Base-by-base conservation (phyloP, 2,113 vertebrate species). In the Zosterops japonicus region DNA sequence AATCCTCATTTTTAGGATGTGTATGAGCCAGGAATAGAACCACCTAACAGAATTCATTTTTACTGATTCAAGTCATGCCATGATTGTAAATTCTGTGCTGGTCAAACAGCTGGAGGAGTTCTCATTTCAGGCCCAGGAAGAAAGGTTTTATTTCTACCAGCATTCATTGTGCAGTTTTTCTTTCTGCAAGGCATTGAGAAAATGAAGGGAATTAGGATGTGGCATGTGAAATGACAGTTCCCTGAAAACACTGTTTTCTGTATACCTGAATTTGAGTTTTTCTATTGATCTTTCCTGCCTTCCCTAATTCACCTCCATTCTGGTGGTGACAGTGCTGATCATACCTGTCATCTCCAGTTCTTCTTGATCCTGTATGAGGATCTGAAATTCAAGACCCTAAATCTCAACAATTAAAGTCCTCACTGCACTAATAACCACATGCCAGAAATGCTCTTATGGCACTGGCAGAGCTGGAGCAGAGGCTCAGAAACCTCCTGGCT, bases 151-250 rank as follows among this genome's bases (percentile, higher is more conserved):
- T 88, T 87, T 87, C 67, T 67, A 83, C 46, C 75, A 88, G 59
- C 68, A 67, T 39, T 94, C 70, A 63, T 33, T 77, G 64, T 46
- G 35, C 14, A 87, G 68, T 75, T 93, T 87, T 86, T 87, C 87
- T 53, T 95, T 87, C 93, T 74, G 75, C 83, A 93, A 91, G 49
- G 82, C 70, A 36, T 17, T 47, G 77, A 90, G 69, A 94, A 94
- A 96, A 94, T 70, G 82, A 94, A 94, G 74, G 80, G 95, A 94
- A 87, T 95, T 94, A 87, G 92, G 82, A 95, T 46, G 70, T 69
- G 71, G 61, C 83, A 83, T 33, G 65, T 65, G 76, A 93, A 96
- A 91, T 72, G 83, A 80, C 67, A 95, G 74, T 29, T 91, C 61
- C 70, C 81, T 76, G 81, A 69, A 89, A 89, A 82, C 63, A 46